These are phyloP conservation scores for Eulemur albifrons DNA, from an alignment of 2,797 vertebrate species.

Conservation along the genomic window DNA sequence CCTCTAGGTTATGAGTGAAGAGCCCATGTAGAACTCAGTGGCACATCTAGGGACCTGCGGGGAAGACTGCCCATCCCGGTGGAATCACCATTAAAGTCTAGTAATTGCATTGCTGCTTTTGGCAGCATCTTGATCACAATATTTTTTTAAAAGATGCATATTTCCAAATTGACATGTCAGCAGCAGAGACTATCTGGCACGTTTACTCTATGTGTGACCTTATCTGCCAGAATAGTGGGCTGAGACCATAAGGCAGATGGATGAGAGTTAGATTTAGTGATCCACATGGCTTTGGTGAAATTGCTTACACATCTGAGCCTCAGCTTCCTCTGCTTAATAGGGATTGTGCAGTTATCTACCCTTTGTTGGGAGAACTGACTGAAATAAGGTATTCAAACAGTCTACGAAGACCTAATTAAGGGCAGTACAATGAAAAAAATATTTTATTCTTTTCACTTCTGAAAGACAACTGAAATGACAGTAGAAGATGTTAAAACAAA, in stretches of 20 bases:
- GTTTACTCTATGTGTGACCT: background rate
- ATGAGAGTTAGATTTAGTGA: background rate
- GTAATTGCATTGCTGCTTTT: background rate
- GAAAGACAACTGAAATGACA: background rate
- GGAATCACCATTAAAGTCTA: background rate
- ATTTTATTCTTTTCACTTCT: background rate
- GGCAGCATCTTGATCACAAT: background rate
- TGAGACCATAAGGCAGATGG: background rate
- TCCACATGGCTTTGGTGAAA: background rate
- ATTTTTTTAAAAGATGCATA: background rate
- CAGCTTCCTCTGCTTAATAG: background rate
- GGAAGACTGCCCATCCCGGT: background rate
- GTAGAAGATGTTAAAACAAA: background rate
- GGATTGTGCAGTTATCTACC: background rate
- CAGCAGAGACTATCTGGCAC: background rate
- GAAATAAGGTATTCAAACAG: background rate
- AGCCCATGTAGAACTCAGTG: background rate
- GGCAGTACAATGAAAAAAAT: background rate
- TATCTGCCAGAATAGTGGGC: no score
- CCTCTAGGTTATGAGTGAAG: background rate
- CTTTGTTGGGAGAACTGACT: background rate
- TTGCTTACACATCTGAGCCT: background rate
- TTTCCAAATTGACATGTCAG: background rate
- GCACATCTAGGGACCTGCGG: rapidly evolving
- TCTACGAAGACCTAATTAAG: background rate